Conservation (phyloP, 2,113 vertebrate genomes). For the Hypanus sabinus region DNA sequence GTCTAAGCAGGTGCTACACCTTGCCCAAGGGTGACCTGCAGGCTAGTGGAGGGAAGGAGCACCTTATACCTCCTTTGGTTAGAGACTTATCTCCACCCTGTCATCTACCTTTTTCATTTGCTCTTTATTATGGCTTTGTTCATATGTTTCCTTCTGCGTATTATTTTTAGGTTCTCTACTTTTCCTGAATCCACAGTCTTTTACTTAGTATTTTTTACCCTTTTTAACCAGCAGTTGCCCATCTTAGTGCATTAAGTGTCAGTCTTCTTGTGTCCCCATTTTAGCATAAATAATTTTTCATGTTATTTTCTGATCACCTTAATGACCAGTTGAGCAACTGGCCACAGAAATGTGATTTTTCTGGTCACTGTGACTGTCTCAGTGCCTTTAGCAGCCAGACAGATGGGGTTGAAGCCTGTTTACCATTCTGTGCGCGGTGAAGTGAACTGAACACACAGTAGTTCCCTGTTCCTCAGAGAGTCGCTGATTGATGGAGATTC, state of each 20-base stretch:
- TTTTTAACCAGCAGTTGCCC: background rate
- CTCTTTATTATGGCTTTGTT: background rate
- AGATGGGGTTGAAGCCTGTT: background rate
- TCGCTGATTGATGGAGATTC: background rate
- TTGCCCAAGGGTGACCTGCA: no score
- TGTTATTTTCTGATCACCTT: no score
- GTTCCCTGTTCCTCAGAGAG: background rate
- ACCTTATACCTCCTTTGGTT: no score
- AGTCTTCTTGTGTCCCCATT: no score
- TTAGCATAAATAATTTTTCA: no score
- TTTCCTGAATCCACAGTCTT: no score
- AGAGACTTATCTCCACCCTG: no score
- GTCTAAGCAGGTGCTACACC: no score
- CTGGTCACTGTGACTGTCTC: background rate
- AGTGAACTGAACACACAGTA: background rate
- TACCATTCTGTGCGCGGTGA: background rate
- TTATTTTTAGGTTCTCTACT: background rate
- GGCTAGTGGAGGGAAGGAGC: no score
- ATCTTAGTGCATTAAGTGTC: background rate
- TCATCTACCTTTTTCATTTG: background rate
- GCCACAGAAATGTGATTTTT: background rate
- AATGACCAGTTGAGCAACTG: background rate
- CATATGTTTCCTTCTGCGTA: background rate
- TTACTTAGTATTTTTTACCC: no score
- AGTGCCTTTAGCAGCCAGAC: background rate